A percentile compares a stretch with the other conserved stretches of the same genome.
These are phyloP conservation scores for Canis aureus DNA, from an alignment of 2,113 vertebrate species.

Conservation along the genomic window DNA sequence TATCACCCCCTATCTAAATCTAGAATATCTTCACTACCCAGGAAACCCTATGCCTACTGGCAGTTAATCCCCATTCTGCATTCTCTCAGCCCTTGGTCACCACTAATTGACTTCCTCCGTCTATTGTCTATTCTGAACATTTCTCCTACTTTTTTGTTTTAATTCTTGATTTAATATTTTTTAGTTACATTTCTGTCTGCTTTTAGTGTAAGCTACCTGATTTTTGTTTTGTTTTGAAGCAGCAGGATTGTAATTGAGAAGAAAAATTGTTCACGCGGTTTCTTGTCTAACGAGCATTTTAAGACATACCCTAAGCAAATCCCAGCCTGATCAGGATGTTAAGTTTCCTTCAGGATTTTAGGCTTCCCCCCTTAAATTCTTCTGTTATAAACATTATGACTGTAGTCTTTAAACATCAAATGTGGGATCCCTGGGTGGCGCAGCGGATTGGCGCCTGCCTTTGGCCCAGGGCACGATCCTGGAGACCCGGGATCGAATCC, in stretches of 20 bases:
- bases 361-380: not conserved
- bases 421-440: not conserved
- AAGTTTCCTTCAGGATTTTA: not conserved
- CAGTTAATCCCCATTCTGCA: too few relatives aligned
- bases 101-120: too few relatives aligned
- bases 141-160: too few relatives aligned
- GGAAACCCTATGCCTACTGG: too few relatives aligned
- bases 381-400: slow-evolving; percentile 16
- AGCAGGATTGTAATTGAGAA: not conserved
- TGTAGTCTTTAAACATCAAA: not conserved
- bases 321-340: not conserved
- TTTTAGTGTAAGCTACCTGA: not conserved
- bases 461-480: too few relatives aligned
- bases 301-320: not conserved
- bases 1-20: too few relatives aligned
- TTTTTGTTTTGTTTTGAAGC: not conserved
- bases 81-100: too few relatives aligned
- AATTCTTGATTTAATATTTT: not conserved
- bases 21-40: too few relatives aligned
- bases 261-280: not conserved
- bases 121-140: too few relatives aligned
- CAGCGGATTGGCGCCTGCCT: too few relatives aligned
- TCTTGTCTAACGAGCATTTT: not conserved
- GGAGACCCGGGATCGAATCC: too few relatives aligned
- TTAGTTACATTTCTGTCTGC: not conserved